Conservation (phyloP, 2,113 vertebrate species). For the Sinosuthora webbiana region DNA sequence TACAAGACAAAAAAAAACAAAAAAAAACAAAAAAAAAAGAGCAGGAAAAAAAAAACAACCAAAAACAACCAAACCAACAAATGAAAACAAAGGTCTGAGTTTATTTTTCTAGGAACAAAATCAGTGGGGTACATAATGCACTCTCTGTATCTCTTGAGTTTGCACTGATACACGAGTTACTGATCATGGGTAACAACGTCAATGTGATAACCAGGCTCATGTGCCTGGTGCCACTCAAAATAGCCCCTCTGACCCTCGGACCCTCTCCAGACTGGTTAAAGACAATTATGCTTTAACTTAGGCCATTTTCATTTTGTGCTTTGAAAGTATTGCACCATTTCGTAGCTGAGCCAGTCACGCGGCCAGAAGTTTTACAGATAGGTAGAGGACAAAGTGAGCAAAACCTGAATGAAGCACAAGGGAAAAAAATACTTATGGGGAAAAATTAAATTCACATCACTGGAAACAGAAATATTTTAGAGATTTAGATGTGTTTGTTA, state of each 20-base stretch:
- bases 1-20: not conserved
- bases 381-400: slow-evolving; percentile 23
- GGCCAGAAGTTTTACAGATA: not conserved
- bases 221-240: slow-evolving; percentile 14
- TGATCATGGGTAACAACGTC: not conserved
- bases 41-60: not conserved
- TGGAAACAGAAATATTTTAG: slow-evolving; percentile 36
- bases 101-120: slow-evolving; percentile 46
- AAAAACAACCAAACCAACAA: not conserved
- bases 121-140: not conserved
- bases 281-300: not conserved
- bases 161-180: not conserved
- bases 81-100: slow-evolving; percentile 25
- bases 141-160: not conserved
- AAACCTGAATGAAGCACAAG: not conserved
- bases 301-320: not conserved
- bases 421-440: not conserved
- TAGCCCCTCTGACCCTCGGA: not conserved
- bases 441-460: slow-evolving; percentile 37
- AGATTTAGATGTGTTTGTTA: not conserved
- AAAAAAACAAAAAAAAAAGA: not conserved
- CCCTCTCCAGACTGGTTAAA: not conserved
- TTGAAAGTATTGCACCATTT: not conserved
- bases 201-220: slow-evolving; percentile 7
- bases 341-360: not conserved